phyloP scores from a whole-genome alignment of 1,140 invertebrate genomes.

The Agrypnia vestita region DNA sequence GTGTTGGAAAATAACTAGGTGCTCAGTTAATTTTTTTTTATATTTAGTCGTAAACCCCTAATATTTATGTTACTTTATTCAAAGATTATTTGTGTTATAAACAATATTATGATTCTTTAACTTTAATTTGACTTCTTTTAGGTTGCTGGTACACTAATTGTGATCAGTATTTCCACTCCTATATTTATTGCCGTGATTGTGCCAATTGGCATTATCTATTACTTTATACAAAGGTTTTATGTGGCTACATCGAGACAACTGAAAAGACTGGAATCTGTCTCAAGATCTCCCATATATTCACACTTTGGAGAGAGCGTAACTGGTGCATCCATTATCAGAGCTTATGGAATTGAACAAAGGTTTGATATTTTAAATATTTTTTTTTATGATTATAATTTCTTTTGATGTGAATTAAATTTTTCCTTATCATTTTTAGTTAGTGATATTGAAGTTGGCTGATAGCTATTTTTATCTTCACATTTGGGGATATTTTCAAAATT shows the following conservation, averaged over 20 bases:
- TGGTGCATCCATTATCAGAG: conserved; percentile 84
- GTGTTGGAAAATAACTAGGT: no score
- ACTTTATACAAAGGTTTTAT: conserved; percentile 95
- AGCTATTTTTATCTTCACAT: no score
- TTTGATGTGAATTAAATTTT: no score
- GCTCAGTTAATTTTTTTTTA: no score
- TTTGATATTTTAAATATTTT: conserved; percentile 59
- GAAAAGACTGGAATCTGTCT: conserved; percentile 95
- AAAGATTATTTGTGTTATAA: no score
- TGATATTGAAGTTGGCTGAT: no score
- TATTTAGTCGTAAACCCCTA: no score
- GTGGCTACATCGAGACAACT: conserved; percentile 94
- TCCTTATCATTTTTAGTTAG: no score
- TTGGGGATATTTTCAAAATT: no score
- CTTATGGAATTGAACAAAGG: conserved; percentile 83
- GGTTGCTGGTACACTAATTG: conserved; percentile 89
- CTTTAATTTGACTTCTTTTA: conserved; percentile 69
- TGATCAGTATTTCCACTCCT: conserved; percentile 93
- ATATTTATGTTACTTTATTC: no score
- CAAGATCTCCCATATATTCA: conserved; percentile 97
- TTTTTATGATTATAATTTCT: not conserved
- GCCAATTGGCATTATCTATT: conserved; percentile 90
- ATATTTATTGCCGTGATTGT: conserved; percentile 88
- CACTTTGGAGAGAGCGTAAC: conserved; percentile 97
- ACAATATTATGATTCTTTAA: no score